phyloP scores from a whole-genome alignment of 2,797 vertebrate genomes.

The Argyrosomus regius region DNA sequence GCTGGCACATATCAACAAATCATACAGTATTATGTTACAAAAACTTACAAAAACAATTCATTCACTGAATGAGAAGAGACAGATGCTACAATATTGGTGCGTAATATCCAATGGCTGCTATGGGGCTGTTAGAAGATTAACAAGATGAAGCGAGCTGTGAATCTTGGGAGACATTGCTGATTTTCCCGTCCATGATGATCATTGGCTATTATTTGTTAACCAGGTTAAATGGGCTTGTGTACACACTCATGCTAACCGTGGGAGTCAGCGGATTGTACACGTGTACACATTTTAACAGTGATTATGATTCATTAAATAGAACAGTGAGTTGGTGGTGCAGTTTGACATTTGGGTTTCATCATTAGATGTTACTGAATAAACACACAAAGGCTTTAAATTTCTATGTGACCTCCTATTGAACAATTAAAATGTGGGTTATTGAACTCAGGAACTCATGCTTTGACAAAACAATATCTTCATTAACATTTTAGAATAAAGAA shows the following conservation, averaged over 20 bases:
- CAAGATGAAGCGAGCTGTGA: slow-evolving; percentile 34
- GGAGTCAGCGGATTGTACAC: slow-evolving; percentile 20
- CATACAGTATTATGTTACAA: neutral
- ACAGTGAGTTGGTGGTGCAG: slow-evolving; percentile 12
- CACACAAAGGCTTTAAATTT: neutral
- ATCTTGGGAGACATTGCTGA: slow-evolving; percentile 35
- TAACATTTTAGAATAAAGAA: slow-evolving; percentile 11
- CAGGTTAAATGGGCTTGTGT: slow-evolving; percentile 50
- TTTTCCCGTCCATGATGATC: slow-evolving; percentile 49
- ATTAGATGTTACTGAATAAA: slow-evolving; percentile 6
- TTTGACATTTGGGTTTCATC: slow-evolving; percentile 17
- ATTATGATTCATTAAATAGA: slow-evolving; percentile 29
- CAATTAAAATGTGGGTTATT: neutral
- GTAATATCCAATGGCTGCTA: slow-evolving; percentile 25
- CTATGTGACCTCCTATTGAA: neutral
- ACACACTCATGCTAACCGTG: slow-evolving; percentile 16
- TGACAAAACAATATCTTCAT: neutral
- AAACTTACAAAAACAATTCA: slow-evolving; percentile 11
- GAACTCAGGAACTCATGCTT: neutral
- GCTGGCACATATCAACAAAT: slow-evolving; percentile 7
- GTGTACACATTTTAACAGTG: slow-evolving; percentile 13
- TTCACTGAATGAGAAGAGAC: slow-evolving; percentile 19
- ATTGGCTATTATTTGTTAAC: slow-evolving; percentile 61
- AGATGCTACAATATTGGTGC: slow-evolving; percentile 10
- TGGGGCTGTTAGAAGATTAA: slow-evolving; percentile 26